Percentiles rank a stretch among this genome's conserved stretches.
Conservation (phyloP, 2,888 invertebrate genomes). For the Caenorhabditis parvicauda region DNA sequence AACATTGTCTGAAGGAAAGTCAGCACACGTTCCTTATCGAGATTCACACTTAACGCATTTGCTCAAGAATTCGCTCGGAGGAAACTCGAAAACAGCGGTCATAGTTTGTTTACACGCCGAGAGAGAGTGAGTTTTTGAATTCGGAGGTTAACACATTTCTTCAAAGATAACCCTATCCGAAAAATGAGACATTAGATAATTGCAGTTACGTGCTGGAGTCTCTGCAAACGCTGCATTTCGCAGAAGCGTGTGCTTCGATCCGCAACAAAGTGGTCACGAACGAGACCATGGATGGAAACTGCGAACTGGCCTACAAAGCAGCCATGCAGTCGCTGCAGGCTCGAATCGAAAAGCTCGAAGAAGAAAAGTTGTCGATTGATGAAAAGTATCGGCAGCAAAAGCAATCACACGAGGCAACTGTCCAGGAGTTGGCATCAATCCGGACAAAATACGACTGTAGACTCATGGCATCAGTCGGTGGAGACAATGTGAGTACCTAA, state of each 20-base stretch:
- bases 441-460: not conserved
- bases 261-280: conserved; percentile 65
- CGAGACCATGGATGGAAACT: conserved; percentile 64
- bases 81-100: conserved; percentile 65
- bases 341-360: conserved; percentile 8
- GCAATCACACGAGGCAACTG: conserved; percentile 4
- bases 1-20: conserved; percentile 64
- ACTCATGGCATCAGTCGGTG: not conserved
- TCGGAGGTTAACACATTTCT: not conserved
- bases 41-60: conserved; percentile 65
- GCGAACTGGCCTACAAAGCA: conserved; percentile 60
- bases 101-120: conserved; percentile 65
- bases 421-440: not conserved
- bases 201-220: conserved; percentile 64
- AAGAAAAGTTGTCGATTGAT: conserved; percentile 5
- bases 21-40: conserved; percentile 63
- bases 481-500: not conserved
- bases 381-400: not conserved
- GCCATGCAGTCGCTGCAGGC: conserved; percentile 61
- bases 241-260: conserved; percentile 64
- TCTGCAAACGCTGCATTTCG: conserved; percentile 64
- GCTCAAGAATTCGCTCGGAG: conserved; percentile 65
- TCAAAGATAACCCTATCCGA: not conserved
- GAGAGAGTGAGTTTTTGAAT: conserved; percentile 54
- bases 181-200: not conserved